Percentiles rank a stretch among this genome's conserved stretches.
Evolutionary conservation across 2,888 invertebrate genomes (phyloP).

Genomic region (Eristalis pertinax): DNA sequence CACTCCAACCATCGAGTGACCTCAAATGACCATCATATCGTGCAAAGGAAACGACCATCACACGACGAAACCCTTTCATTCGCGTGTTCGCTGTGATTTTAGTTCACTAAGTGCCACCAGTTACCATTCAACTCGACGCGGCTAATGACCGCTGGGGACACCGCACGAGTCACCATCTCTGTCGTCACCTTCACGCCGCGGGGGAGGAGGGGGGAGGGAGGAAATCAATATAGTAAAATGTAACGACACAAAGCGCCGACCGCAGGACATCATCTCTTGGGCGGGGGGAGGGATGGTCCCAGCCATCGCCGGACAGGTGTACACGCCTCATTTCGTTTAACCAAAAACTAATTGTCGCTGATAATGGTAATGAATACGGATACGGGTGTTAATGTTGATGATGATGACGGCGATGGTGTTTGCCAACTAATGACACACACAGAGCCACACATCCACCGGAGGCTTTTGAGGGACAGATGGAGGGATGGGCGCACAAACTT

Average conservation of each 20-base stretch:
- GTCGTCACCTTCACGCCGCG: not conserved
- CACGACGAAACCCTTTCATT: not conserved
- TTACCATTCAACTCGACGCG: not conserved
- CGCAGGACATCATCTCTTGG: not conserved
- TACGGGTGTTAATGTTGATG: conserved; percentile 33
- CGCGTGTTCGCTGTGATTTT: not conserved
- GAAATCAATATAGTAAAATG: conserved; percentile 35
- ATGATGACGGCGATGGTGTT: conserved; percentile 19
- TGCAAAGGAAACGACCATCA: not conserved
- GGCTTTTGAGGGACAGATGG: not conserved
- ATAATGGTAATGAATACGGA: conserved; percentile 32
- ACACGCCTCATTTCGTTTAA: not conserved
- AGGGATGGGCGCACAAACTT: not conserved
- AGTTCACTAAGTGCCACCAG: not conserved
- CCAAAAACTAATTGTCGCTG: conserved; percentile 35
- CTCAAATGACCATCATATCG: not conserved
- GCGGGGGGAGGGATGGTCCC: not conserved
- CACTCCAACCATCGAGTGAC: not conserved
- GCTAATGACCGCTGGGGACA: not conserved
- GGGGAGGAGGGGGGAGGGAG: no score
- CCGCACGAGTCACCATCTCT: not conserved
- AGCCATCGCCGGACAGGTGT: not conserved
- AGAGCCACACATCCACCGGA: not conserved
- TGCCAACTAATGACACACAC: not conserved
- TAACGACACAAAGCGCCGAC: conserved; percentile 15